These are phyloP conservation scores for Calycopis cecrops DNA, from an alignment of 1,140 invertebrate species.

Conservation along the genomic window DNA sequence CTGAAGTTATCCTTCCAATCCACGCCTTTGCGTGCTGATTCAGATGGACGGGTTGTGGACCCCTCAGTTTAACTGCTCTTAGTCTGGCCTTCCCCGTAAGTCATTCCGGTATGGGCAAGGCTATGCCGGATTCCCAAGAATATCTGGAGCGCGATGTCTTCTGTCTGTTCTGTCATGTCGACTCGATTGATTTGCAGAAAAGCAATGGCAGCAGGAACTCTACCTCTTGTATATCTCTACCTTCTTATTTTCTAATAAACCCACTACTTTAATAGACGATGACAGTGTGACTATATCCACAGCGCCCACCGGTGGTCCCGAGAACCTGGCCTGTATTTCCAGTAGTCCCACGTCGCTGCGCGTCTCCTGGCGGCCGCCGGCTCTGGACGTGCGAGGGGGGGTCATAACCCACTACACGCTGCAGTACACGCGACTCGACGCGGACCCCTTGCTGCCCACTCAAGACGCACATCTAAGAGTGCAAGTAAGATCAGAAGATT, in stretches of 20 bases:
- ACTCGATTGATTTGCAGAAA: no score
- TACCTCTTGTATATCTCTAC: neutral
- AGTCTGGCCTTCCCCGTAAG: no score
- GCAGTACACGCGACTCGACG: constrained; percentile 59
- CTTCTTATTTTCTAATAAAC: no score
- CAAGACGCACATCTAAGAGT: constrained; percentile 59
- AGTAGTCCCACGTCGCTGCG: constrained; percentile 83
- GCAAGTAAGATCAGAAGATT: constrained; percentile 35
- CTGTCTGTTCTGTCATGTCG: no score
- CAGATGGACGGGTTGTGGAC: no score
- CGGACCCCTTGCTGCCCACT: constrained; percentile 46
- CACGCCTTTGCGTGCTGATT: no score
- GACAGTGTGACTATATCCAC: constrained; percentile 17
- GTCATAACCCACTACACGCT: constrained; percentile 89
- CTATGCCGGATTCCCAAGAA: no score
- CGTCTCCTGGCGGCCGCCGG: constrained; percentile 85
- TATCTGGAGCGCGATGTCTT: no score
- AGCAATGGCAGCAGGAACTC: constrained; percentile 1
- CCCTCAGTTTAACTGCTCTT: no score
- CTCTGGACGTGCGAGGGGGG: constrained; percentile 82
- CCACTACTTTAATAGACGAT: no score
- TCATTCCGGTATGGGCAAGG: no score
- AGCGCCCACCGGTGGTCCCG: constrained; percentile 83
- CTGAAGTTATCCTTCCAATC: no score
- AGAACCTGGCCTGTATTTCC: constrained; percentile 79